phyloP scores from a whole-genome alignment of 2,113 vertebrate genomes.

The Epinephelus fuscoguttatus region DNA sequence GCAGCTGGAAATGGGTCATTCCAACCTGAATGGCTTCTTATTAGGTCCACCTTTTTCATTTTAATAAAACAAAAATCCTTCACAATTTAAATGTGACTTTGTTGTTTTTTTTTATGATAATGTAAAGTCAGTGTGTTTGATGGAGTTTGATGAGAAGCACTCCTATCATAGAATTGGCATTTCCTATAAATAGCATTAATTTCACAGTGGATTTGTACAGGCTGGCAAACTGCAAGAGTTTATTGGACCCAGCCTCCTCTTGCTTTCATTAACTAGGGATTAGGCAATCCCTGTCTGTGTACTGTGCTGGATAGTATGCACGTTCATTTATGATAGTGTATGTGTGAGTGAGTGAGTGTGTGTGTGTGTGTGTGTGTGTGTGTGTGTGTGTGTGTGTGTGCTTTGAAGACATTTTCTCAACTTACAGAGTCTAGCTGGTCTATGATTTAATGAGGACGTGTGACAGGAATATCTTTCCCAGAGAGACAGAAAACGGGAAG shows the following conservation, averaged over 20 bases:
- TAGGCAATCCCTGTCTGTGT: slow-evolving; percentile 47
- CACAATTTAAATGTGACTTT: slow-evolving; percentile 1
- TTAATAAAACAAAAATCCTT: background rate
- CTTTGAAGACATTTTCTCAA: slow-evolving; percentile 66
- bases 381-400: slow-evolving; percentile 14
- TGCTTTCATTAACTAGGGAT: slow-evolving; percentile 72
- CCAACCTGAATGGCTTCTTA: background rate
- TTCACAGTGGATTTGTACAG: slow-evolving; percentile 48
- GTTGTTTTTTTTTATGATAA: background rate
- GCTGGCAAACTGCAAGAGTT: slow-evolving; percentile 45
- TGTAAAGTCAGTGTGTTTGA: slow-evolving; percentile 14
- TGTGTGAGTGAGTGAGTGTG: slow-evolving; percentile 11
- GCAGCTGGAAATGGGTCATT: slow-evolving; percentile 8
- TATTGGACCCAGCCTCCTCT: slow-evolving; percentile 42
- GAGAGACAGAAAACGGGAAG: slow-evolving; percentile 34
- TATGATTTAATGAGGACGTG: slow-evolving; percentile 75
- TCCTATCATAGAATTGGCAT: slow-evolving; percentile 24
- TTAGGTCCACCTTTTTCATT: background rate
- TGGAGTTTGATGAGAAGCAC: slow-evolving; percentile 32
- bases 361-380: slow-evolving; percentile 7
- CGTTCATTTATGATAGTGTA: slow-evolving; percentile 10
- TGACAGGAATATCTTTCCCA: slow-evolving; percentile 71
- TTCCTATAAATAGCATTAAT: slow-evolving; percentile 42
- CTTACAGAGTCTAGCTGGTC: slow-evolving; percentile 48
- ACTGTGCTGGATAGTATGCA: slow-evolving; percentile 16